A percentile compares a stretch with the other conserved stretches of the same genome.
phyloP scores from a whole-genome alignment of 1,140 invertebrate species.

The Pseudomyrmex cubaensis region DNA sequence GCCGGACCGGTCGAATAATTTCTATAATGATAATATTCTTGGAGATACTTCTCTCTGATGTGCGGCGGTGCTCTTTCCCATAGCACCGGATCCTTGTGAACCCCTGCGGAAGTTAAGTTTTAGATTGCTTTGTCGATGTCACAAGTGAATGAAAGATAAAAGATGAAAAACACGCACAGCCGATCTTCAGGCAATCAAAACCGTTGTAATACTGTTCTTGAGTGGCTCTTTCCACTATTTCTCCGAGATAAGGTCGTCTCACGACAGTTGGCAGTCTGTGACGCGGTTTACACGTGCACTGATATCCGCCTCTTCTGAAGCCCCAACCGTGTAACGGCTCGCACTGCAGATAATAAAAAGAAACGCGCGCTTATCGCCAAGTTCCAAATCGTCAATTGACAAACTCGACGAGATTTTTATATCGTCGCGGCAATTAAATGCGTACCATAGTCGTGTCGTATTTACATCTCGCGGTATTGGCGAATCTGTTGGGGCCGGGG shows the following conservation, averaged over 20 bases:
- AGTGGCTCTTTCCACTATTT: conserved; percentile 96
- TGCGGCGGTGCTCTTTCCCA: conserved; percentile 90
- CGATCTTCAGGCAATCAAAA: conserved; percentile 96
- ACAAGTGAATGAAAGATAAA: conserved; percentile 14
- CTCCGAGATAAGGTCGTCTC: conserved; percentile 95
- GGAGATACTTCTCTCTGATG: conserved; percentile 90
- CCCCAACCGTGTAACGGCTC: conserved; percentile 98
- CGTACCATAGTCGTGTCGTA: conserved; percentile 95
- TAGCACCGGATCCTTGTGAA: conserved; percentile 92
- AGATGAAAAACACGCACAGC: conserved; percentile 89
- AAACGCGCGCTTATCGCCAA: neutral
- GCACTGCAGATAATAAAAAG: conserved; percentile 87
- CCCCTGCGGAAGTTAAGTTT: conserved; percentile 86
- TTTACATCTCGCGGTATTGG: conserved; percentile 96
- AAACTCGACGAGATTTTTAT: conserved; percentile 10
- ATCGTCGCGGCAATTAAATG: conserved; percentile 25
- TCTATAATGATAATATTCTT: conserved; percentile 90
- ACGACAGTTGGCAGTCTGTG: conserved; percentile 94
- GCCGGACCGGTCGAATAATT: conserved; percentile 88
- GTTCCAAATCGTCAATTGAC: neutral
- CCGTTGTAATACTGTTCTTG: conserved; percentile 96
- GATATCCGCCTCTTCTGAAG: conserved; percentile 97
- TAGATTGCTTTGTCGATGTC: conserved; percentile 24
- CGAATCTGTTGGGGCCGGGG: conserved; percentile 94
- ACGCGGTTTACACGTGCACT: conserved; percentile 96